phyloP scores from a whole-genome alignment of 2,797 vertebrate genomes.

The Clarias pachynema region DNA sequence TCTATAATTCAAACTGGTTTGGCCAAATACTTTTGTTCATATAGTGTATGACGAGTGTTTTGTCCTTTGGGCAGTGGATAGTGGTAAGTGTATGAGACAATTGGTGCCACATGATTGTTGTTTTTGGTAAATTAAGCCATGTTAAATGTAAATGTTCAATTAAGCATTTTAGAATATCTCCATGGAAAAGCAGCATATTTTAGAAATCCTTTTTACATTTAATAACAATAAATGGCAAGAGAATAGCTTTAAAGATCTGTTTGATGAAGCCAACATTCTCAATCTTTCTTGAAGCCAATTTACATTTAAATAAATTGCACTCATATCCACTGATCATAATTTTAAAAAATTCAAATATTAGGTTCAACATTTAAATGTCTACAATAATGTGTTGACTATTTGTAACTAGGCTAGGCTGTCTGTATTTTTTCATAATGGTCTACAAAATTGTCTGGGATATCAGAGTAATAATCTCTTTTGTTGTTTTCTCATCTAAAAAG shows the following conservation, averaged over 20 bases:
- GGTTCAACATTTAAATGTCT: background rate
- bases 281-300: background rate
- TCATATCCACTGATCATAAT: background rate
- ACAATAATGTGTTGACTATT: background rate
- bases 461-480: background rate
- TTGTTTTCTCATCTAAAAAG: background rate
- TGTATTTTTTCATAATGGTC: background rate
- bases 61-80: background rate
- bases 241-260: conserved; percentile 8
- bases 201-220: conserved; percentile 32
- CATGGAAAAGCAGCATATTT: conserved; percentile 41
- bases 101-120: background rate
- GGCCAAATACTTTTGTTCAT: no score
- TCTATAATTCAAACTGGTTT: no score
- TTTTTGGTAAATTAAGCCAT: background rate
- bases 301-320: background rate
- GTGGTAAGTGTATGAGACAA: background rate
- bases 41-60: background rate
- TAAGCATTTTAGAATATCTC: background rate
- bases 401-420: background rate
- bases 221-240: conserved; percentile 51
- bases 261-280: background rate
- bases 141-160: no score
- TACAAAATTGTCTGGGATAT: background rate
- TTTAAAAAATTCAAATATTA: background rate